Conservation (phyloP, 2,797 vertebrate genomes). For the Sebastes kiyomatsui region DNA sequence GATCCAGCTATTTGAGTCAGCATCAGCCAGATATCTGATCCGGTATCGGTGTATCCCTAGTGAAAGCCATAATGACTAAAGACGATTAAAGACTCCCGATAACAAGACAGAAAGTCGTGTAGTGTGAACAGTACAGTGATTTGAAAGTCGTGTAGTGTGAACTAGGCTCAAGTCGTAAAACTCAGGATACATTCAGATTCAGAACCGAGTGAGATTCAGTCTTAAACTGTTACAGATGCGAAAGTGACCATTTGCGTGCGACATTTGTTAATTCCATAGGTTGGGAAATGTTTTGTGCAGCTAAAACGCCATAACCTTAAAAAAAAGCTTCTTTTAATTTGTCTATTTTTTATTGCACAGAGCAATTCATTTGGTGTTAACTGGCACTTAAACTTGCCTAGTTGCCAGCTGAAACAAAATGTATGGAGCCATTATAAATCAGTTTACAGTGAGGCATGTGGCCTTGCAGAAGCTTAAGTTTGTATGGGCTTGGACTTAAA, state of each 20-base stretch:
- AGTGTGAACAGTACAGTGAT: not conserved
- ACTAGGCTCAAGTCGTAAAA: no score
- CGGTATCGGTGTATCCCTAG: no score
- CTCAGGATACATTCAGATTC: not conserved
- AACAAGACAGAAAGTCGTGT: no score
- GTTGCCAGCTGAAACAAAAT: not conserved
- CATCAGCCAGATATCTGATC: accelerated
- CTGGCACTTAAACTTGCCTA: not conserved
- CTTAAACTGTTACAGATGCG: conserved; percentile 6
- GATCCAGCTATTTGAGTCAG: no score
- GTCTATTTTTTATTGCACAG: not conserved
- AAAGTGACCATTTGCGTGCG: not conserved
- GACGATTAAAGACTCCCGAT: no score
- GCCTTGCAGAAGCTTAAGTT: not conserved
- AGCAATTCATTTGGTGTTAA: not conserved
- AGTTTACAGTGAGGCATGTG: conserved; percentile 2
- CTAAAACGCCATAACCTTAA: not conserved
- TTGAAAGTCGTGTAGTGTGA: no score
- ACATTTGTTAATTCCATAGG: not conserved
- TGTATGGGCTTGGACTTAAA: not conserved
- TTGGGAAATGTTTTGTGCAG: conserved; percentile 10
- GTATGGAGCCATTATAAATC: not conserved
- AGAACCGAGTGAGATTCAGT: not conserved
- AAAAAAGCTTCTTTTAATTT: not conserved
- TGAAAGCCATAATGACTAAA: no score